phyloP scores from a whole-genome alignment of 2,888 invertebrate genomes.

The Eustalomyia histrio region DNA sequence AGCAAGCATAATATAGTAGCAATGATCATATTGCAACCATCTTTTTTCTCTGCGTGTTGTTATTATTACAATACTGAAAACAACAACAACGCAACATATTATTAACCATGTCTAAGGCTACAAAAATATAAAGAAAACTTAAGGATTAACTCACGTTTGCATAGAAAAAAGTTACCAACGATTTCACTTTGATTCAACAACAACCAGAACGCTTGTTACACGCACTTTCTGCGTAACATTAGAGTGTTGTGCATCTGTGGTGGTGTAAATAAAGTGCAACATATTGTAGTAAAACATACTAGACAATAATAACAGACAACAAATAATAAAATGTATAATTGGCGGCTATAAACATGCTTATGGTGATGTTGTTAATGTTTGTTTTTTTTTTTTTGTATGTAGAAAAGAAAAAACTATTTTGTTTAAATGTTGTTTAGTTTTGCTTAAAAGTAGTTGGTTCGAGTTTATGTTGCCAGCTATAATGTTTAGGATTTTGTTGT shows the following conservation, averaged over 20 bases:
- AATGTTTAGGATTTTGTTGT: not conserved
- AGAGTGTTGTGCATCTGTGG: slow-evolving; percentile 20
- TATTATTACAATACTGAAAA: slow-evolving; percentile 5
- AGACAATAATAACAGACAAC: slow-evolving; percentile 62
- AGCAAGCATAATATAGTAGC: too few species aligned
- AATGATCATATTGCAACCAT: too few species aligned
- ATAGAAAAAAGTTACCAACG: slow-evolving; percentile 36
- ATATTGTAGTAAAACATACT: slow-evolving; percentile 57
- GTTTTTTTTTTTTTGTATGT: not conserved
- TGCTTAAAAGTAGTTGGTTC: not conserved
- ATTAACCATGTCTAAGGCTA: slow-evolving; percentile 23
- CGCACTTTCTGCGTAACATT: slow-evolving; percentile 61
- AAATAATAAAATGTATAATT: slow-evolving; percentile 66
- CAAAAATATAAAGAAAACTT: not conserved
- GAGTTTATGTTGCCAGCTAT: slow-evolving; percentile 18
- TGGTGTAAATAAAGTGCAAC: slow-evolving; percentile 53
- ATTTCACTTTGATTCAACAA: slow-evolving; percentile 59
- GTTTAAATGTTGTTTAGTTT: slow-evolving; percentile 36
- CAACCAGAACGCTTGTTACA: slow-evolving; percentile 47
- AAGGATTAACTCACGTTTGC: slow-evolving; percentile 44
- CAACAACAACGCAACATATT: slow-evolving; percentile 38
- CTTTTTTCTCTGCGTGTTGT: too few species aligned
- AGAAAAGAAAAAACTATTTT: slow-evolving; percentile 20
- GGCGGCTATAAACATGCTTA: slow-evolving; percentile 65
- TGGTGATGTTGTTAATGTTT: slow-evolving; percentile 61